Conservation (phyloP, 2,888 invertebrate species). For the Harpalus rufipes region DNA sequence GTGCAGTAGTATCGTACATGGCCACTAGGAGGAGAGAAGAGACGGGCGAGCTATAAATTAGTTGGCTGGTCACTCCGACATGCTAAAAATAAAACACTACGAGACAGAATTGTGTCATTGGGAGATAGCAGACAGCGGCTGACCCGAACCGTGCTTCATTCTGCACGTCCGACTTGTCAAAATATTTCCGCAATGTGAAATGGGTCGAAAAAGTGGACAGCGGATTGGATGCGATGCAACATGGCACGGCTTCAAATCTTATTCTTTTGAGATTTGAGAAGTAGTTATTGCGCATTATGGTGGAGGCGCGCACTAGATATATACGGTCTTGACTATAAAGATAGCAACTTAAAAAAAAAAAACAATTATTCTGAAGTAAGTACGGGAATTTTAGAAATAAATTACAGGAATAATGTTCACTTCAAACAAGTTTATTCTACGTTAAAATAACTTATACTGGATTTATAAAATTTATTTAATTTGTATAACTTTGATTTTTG, state of each 20-base stretch:
- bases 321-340: too few relatives aligned
- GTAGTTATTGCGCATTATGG: background rate
- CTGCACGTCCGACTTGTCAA: background rate
- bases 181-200: background rate
- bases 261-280: background rate
- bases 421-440: too few relatives aligned
- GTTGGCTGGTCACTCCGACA: conserved; percentile 30
- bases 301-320: background rate
- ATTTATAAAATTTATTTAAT: too few relatives aligned
- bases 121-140: background rate
- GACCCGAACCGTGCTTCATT: background rate
- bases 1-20: background rate
- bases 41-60: conserved; percentile 17
- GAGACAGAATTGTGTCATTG: conserved; percentile 31
- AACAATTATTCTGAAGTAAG: too few relatives aligned
- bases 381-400: too few relatives aligned
- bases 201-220: background rate
- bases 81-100: conserved; percentile 36
- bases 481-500: too few relatives aligned
- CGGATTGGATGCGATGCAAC: background rate
- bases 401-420: too few relatives aligned
- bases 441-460: too few relatives aligned
- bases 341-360: too few relatives aligned
- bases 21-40: background rate
- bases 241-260: background rate